phyloP scores from a whole-genome alignment of 2,888 invertebrate species.

The Sceliomorpha sp. region DNA sequence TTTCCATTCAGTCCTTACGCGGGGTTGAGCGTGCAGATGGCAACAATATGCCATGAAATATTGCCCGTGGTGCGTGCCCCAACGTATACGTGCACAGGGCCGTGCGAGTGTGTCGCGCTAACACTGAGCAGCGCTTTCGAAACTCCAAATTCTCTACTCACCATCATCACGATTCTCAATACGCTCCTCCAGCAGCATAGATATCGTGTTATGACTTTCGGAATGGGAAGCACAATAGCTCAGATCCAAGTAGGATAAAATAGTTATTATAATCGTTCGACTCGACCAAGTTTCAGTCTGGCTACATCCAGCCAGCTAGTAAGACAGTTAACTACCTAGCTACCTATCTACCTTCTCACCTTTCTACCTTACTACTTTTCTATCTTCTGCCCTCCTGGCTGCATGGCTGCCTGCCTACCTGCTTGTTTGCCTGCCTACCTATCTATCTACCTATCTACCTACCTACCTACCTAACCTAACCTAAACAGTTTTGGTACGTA shows the following conservation, averaged over 20 bases:
- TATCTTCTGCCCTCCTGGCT: no score
- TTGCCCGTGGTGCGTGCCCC: conserved; percentile 68
- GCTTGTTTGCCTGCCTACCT: no score
- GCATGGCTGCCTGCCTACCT: no score
- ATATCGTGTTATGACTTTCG: conserved; percentile 80
- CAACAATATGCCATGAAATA: conserved; percentile 80
- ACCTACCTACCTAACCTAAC: conserved; percentile 24
- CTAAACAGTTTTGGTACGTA: no score
- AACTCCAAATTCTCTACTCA: conserved; percentile 51
- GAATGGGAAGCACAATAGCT: conserved; percentile 79
- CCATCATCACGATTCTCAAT: conserved; percentile 53
- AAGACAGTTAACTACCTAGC: no score
- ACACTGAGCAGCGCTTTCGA: conserved; percentile 1
- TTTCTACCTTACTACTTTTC: conserved; percentile 13
- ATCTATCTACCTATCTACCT: conserved; percentile 7
- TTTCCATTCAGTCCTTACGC: conserved; percentile 66
- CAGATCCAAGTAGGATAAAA: conserved; percentile 80
- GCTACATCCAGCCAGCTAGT: conserved; percentile 23
- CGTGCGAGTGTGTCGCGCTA: conserved; percentile 22
- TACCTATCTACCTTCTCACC: background rate
- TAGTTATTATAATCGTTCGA: conserved; percentile 80
- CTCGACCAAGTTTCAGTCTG: conserved; percentile 55
- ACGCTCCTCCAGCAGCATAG: conserved; percentile 65
- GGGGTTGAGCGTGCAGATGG: conserved; percentile 79
- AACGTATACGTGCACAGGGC: conserved; percentile 11